phyloP scores from a whole-genome alignment of 1,140 invertebrate species.

The Phthorimaea operculella region DNA sequence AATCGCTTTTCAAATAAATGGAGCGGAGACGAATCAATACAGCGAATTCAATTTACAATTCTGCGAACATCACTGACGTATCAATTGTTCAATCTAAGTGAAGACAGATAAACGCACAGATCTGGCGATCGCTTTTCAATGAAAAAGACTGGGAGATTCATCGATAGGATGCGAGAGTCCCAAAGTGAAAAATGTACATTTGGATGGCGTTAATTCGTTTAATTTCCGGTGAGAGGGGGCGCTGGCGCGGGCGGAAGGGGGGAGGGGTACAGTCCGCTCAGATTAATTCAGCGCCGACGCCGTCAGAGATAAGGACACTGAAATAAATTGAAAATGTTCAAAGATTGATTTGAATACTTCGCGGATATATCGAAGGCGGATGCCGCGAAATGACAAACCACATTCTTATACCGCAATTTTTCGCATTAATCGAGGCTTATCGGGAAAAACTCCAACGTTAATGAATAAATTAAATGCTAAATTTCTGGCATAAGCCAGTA shows the following conservation, averaged over 20 bases:
- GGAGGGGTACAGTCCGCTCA: slow-evolving; percentile 43
- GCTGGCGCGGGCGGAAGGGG: slow-evolving; percentile 22
- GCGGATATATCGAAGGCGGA: slow-evolving; percentile 52
- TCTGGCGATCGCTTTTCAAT: slow-evolving; percentile 49
- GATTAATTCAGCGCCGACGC: slow-evolving; percentile 64
- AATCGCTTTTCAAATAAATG: slow-evolving; percentile 57
- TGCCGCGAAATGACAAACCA: slow-evolving; percentile 39
- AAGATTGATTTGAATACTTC: slow-evolving; percentile 65
- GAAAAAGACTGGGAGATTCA: slow-evolving; percentile 59
- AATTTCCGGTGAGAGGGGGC: slow-evolving; percentile 61
- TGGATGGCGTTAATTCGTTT: slow-evolving; percentile 68
- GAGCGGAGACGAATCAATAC: slow-evolving; percentile 60
- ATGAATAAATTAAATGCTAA: slow-evolving; percentile 43
- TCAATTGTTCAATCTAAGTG: slow-evolving; percentile 62
- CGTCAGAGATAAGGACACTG: slow-evolving; percentile 64
- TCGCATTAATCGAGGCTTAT: slow-evolving; percentile 21
- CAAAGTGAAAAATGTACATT: slow-evolving; percentile 68
- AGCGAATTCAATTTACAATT: slow-evolving; percentile 64
- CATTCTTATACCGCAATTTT: slow-evolving; percentile 29
- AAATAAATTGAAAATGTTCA: slow-evolving; percentile 68
- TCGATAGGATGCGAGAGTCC: slow-evolving; percentile 57
- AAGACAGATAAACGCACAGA: slow-evolving; percentile 61
- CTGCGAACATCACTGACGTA: slow-evolving; percentile 61
- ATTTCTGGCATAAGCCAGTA: slow-evolving; percentile 21
- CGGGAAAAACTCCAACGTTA: slow-evolving; percentile 28